Evolutionary conservation across 2,113 vertebrate genomes (phyloP).

Genomic region (Indri indri): DNA sequence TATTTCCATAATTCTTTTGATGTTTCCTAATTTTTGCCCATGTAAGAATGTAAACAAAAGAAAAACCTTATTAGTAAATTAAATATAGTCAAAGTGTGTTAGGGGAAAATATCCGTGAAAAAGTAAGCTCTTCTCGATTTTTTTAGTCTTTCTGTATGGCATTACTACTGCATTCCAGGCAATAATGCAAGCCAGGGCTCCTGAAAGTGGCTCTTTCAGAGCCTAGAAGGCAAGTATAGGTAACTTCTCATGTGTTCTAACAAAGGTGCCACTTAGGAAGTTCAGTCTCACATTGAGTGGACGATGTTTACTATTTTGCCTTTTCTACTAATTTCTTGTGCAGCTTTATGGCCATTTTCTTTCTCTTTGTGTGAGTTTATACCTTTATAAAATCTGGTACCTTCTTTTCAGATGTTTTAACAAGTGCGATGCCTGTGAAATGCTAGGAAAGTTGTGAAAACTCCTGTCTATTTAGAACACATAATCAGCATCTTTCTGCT

Average conservation of each 20-base stretch:
- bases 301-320: not conserved
- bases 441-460: not conserved
- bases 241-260: not conserved
- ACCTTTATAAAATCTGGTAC: not conserved
- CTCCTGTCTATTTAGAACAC: not conserved
- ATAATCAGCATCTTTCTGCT: not conserved
- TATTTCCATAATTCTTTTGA: not conserved
- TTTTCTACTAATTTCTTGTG: not conserved
- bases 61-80: conserved; percentile 6
- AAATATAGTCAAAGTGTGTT: not conserved
- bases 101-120: not conserved
- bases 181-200: not conserved
- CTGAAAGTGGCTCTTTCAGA: not conserved
- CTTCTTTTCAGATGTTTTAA: not conserved
- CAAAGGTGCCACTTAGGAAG: not conserved
- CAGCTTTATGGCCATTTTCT: not conserved
- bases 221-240: not conserved
- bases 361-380: not conserved
- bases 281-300: not conserved
- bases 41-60: not conserved
- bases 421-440: not conserved
- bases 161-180: not conserved
- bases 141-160: not conserved
- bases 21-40: not conserved
- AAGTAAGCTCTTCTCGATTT: not conserved